These are phyloP conservation scores for Mesorhabditis sp. DNA, from an alignment of 2,888 invertebrate species.

Conservation along the genomic window DNA sequence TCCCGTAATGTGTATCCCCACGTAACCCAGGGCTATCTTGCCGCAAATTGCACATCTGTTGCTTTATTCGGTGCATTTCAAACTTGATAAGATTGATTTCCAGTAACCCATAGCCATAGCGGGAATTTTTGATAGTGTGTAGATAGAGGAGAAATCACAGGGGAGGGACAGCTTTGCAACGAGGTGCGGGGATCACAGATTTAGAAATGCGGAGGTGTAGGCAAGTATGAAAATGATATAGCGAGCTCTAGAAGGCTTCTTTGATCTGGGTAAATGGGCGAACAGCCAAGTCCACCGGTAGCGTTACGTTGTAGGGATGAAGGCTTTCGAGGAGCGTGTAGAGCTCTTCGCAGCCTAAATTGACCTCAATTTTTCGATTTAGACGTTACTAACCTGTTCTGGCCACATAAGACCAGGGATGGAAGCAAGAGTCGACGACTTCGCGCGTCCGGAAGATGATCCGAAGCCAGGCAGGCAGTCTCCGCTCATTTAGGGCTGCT, in stretches of 20 bases:
- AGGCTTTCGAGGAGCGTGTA: conserved; percentile 83
- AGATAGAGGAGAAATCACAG: too few species aligned
- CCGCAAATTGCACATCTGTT: too few species aligned
- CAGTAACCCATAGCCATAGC: too few species aligned
- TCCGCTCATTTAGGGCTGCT: conserved; percentile 86
- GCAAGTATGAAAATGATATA: background rate
- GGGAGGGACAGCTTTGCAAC: too few species aligned
- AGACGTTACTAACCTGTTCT: conserved; percentile 71
- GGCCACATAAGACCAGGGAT: conserved; percentile 83
- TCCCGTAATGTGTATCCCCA: too few species aligned
- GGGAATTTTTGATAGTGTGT: too few species aligned
- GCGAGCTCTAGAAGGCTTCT: conserved; percentile 74
- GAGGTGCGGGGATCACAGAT: too few species aligned
- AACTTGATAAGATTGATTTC: too few species aligned
- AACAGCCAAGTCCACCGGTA: conserved; percentile 92
- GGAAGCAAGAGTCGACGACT: conserved; percentile 63
- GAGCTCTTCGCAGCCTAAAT: conserved; percentile 85
- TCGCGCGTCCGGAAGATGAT: conserved; percentile 78
- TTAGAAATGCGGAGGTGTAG: too few species aligned
- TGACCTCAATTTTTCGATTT: background rate
- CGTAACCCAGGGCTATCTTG: too few species aligned
- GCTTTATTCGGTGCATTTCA: too few species aligned
- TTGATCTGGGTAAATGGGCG: conserved; percentile 95
- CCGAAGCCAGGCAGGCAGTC: conserved; percentile 83
- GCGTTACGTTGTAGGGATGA: conserved; percentile 78